Evolutionary conservation across 1,140 invertebrate genomes (phyloP).

Genomic region (Patella vulgata): DNA sequence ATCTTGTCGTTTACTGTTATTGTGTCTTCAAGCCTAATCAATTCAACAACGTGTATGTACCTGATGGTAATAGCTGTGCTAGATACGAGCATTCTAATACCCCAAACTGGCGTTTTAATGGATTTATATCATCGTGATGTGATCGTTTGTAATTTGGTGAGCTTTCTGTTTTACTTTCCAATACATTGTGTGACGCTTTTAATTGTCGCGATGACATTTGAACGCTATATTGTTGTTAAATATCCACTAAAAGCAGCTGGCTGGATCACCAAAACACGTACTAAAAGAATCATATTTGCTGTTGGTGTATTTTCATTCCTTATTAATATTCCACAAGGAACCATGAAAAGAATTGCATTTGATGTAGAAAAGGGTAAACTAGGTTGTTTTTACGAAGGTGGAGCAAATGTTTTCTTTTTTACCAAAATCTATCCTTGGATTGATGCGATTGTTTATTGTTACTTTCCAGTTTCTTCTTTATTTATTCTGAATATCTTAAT

Average conservation of each 20-base stretch:
- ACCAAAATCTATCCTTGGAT: conserved; percentile 6
- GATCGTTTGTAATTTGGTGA: conserved; percentile 15
- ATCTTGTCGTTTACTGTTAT: conserved; percentile 37
- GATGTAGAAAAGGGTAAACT: background rate
- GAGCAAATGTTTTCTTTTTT: conserved; percentile 1
- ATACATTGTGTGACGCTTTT: conserved; percentile 22
- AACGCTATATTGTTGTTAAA: conserved; percentile 17
- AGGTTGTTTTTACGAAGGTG: conserved; percentile 1
- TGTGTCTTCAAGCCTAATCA: conserved; percentile 19
- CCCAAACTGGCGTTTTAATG: conserved; percentile 15
- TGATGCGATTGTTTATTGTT: conserved; percentile 2
- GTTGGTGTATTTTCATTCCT: conserved; percentile 19
- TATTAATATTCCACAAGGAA: conserved; percentile 15
- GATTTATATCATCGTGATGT: conserved; percentile 7
- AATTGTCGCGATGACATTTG: conserved; percentile 24
- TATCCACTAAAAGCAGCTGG: background rate
- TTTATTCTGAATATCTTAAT: conserved; percentile 8
- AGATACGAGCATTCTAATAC: conserved; percentile 46
- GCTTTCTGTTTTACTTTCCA: conserved; percentile 26
- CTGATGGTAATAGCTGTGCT: conserved; percentile 49
- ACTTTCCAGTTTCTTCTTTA: background rate
- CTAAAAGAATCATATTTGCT: background rate
- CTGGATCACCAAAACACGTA: background rate
- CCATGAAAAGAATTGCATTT: conserved; percentile 6
- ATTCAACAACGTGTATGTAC: conserved; percentile 52